Evolutionary conservation across 2,888 invertebrate species (phyloP).

Genomic region (Coenonympha arcania): DNA sequence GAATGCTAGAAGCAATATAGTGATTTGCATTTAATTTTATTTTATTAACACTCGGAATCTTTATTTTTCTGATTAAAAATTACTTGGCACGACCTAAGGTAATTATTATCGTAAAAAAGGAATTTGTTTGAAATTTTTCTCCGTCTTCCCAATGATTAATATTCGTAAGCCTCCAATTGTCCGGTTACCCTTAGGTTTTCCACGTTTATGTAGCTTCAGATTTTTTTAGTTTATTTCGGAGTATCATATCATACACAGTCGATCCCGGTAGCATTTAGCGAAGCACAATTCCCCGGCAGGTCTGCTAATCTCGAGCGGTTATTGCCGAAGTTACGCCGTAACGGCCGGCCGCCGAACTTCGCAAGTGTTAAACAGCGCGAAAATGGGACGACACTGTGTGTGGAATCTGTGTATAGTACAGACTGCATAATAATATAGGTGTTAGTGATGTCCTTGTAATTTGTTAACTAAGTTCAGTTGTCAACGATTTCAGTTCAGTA

Average conservation of each 20-base stretch:
- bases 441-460: slow-evolving; percentile 1
- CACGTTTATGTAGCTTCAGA: no score
- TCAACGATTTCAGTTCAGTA: no score
- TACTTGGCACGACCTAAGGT: no score
- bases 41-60: no score
- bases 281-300: slow-evolving; percentile 15
- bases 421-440: background rate
- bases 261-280: slow-evolving; percentile 11
- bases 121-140: no score
- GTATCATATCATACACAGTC: background rate
- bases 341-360: slow-evolving; percentile 33
- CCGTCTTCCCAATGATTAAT: no score
- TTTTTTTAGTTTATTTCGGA: background rate
- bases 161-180: no score
- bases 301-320: slow-evolving; percentile 35
- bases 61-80: no score
- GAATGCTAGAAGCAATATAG: no score
- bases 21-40: no score
- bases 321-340: slow-evolving; percentile 53
- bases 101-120: background rate
- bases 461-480: background rate
- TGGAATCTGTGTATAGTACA: no score
- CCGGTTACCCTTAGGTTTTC: no score
- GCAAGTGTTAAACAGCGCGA: slow-evolving; percentile 29
- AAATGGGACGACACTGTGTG: slow-evolving; percentile 16